phyloP scores from a whole-genome alignment of 2,797 vertebrate species.

The Serranus cabrilla region DNA sequence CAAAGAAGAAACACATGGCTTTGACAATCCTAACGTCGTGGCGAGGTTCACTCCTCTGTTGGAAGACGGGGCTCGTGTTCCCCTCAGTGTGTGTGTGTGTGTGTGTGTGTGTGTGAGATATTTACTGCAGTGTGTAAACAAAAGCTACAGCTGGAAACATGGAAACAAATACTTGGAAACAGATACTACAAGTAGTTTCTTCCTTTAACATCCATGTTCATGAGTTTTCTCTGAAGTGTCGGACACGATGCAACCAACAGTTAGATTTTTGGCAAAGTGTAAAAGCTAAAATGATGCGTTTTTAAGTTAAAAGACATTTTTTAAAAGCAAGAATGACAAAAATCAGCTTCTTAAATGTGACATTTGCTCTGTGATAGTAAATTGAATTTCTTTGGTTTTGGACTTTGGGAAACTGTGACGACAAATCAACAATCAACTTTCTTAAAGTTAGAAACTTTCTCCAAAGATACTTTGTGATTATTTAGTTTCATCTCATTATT shows the following conservation, averaged over 20 bases:
- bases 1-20: slow-evolving; percentile 57
- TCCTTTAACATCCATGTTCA: background rate
- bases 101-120: background rate
- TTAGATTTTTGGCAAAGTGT: background rate
- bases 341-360: background rate
- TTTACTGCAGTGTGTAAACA: slow-evolving; percentile 21
- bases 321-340: background rate
- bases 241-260: background rate
- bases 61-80: background rate
- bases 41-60: slow-evolving; percentile 13
- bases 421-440: too few relatives aligned
- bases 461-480: too few relatives aligned
- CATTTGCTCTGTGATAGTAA: background rate
- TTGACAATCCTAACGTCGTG: slow-evolving; percentile 58
- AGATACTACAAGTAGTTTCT: too few relatives aligned
- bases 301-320: too few relatives aligned
- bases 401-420: background rate
- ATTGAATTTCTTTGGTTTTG: background rate
- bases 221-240: background rate
- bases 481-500: too few relatives aligned
- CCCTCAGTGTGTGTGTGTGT: slow-evolving; percentile 1
- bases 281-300: background rate
- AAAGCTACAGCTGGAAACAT: background rate
- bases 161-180: too few relatives aligned
- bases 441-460: too few relatives aligned